Percentiles rank a stretch among this genome's conserved stretches.
phyloP scores from a whole-genome alignment of 2,797 vertebrate genomes.

The Peromyscus melanophrys region DNA sequence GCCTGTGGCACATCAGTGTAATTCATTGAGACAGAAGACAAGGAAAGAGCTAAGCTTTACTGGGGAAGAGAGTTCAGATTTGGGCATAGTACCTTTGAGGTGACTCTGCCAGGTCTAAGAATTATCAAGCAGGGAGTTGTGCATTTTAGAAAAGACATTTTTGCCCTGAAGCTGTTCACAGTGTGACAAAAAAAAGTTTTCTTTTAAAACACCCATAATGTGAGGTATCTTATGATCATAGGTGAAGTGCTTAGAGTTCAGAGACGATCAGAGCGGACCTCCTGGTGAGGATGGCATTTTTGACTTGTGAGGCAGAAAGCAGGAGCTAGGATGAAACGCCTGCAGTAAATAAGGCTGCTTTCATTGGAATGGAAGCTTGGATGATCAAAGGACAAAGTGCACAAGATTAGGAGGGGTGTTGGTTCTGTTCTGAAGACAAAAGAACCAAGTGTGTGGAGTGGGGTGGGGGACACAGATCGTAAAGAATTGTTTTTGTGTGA shows the following conservation, averaged over 20 bases:
- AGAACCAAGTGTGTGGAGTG: not conserved
- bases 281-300: not conserved
- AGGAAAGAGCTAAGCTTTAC: not conserved
- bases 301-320: not conserved
- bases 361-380: not conserved
- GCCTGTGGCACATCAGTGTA: not conserved
- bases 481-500: not conserved
- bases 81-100: not conserved
- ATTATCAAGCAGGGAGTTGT: conserved; percentile 14
- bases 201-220: not conserved
- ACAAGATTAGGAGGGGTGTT: not conserved
- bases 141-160: conserved; percentile 38
- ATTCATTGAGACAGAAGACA: not conserved
- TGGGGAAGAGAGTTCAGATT: not conserved
- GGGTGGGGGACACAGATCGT: not conserved
- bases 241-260: not conserved
- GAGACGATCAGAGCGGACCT: not conserved
- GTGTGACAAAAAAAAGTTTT: not conserved
- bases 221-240: conserved; percentile 5
- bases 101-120: not conserved
- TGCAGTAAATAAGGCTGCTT: not conserved
- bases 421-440: not conserved
- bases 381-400: not conserved
- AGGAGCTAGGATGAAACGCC: not conserved
- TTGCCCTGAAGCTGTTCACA: not conserved